A percentile compares a stretch with the other conserved stretches of the same genome.
These are phyloP conservation scores for Eulemur macaco DNA, from an alignment of 2,113 vertebrate species.

Conservation along the genomic window DNA sequence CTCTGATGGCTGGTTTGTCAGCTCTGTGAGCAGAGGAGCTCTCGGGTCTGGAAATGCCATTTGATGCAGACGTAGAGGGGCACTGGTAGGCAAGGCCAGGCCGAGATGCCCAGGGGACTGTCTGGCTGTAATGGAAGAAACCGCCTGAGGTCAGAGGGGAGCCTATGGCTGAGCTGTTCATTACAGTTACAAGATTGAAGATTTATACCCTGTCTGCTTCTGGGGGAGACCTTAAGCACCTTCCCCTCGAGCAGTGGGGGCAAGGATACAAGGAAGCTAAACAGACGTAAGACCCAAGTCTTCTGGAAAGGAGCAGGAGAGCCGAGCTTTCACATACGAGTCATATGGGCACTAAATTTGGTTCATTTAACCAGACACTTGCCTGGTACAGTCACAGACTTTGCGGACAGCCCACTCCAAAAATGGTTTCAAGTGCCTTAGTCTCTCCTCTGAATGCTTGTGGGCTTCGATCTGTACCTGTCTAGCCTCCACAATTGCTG, in stretches of 20 bases:
- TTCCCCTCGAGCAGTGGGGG: not conserved
- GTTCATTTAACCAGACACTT: not conserved
- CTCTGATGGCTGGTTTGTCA: not conserved
- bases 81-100: not conserved
- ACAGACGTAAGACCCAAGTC: not conserved
- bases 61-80: not conserved
- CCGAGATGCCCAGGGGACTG: not conserved
- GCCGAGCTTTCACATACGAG: not conserved
- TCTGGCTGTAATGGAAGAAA: not conserved
- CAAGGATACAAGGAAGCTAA: not conserved
- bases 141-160: constrained; percentile 34
- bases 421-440: not conserved
- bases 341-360: not conserved
- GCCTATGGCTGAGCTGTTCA: not conserved
- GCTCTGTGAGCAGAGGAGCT: not conserved
- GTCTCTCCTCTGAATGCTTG: not conserved
- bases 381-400: not conserved
- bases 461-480: not conserved
- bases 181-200: constrained; percentile 43
- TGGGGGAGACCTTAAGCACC: not conserved
- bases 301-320: not conserved
- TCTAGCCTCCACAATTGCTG: not conserved
- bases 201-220: constrained; percentile 1
- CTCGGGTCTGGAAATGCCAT: not conserved
- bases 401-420: not conserved